Evolutionary conservation across 2,797 vertebrate genomes (phyloP).

Genomic region (Neostethus bicornis): DNA sequence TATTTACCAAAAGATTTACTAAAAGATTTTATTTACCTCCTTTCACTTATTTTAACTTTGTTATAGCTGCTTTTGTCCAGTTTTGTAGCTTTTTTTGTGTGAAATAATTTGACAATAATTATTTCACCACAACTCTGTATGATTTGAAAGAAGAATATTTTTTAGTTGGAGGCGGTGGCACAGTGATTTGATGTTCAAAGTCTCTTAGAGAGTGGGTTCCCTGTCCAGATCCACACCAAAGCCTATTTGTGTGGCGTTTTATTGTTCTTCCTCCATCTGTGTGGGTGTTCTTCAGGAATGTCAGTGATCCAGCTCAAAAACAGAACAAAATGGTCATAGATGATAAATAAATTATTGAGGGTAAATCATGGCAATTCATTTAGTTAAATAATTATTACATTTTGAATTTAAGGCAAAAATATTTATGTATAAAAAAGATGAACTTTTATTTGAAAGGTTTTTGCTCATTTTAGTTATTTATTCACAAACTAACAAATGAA

Average conservation of each 20-base stretch:
- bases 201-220: too few species aligned
- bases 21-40: too few species aligned
- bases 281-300: neutral
- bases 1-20: too few species aligned
- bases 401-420: neutral
- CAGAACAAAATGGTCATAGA: too few species aligned
- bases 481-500: too few species aligned
- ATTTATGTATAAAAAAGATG: neutral
- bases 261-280: neutral
- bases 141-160: neutral
- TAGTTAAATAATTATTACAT: neutral
- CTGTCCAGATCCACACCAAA: neutral
- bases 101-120: neutral
- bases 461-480: neutral
- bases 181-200: too few species aligned
- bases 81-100: too few species aligned
- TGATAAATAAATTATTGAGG: too few species aligned
- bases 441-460: neutral
- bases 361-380: neutral
- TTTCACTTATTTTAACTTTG: too few species aligned
- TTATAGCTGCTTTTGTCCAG: too few species aligned
- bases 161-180: neutral
- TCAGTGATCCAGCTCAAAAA: too few species aligned
- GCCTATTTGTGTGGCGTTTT: neutral
- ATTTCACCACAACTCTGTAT: neutral